These are phyloP conservation scores for Burhinus bistriatus DNA, from an alignment of 2,113 vertebrate genomes.

Conservation along the genomic window DNA sequence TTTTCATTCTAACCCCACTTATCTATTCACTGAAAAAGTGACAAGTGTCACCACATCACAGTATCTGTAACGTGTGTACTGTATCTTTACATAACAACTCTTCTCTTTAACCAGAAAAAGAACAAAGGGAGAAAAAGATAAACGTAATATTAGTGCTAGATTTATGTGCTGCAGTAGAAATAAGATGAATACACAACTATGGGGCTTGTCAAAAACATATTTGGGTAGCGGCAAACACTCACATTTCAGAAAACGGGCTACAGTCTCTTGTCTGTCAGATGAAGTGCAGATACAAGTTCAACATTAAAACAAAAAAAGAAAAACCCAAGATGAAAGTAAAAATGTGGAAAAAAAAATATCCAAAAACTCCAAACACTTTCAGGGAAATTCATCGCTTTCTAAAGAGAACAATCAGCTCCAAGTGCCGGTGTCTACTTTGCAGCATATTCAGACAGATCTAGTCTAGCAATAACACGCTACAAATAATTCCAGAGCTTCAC, in stretches of 20 bases:
- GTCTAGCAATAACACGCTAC: slow-evolving; percentile 45
- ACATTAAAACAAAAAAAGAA: slow-evolving; percentile 46
- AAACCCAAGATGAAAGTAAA: slow-evolving; percentile 40
- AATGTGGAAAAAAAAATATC: background rate
- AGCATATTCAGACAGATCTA: slow-evolving; percentile 10
- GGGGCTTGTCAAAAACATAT: slow-evolving; percentile 1
- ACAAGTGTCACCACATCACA: background rate
- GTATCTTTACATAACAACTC: slow-evolving; percentile 26
- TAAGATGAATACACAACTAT: slow-evolving; percentile 32
- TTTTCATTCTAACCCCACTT: slow-evolving; percentile 30
- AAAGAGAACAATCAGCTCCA: slow-evolving; percentile 42
- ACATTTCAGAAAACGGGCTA: slow-evolving; percentile 24
- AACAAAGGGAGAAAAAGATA: slow-evolving; percentile 27
- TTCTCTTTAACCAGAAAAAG: slow-evolving; percentile 23
- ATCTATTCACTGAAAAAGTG: background rate
- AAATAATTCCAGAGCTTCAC: slow-evolving; percentile 22
- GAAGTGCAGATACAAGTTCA: slow-evolving; percentile 29
- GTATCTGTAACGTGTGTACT: background rate
- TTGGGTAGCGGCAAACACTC: slow-evolving; percentile 15
- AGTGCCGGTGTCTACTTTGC: background rate
- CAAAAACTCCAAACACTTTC: background rate
- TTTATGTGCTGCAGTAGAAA: slow-evolving; percentile 2
- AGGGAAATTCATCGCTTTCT: slow-evolving; percentile 9
- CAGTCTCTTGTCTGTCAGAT: slow-evolving; percentile 10
- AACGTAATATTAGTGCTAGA: slow-evolving; percentile 8